Conservation (phyloP, 2,797 vertebrate species). For the Notamacropus eugenii region DNA sequence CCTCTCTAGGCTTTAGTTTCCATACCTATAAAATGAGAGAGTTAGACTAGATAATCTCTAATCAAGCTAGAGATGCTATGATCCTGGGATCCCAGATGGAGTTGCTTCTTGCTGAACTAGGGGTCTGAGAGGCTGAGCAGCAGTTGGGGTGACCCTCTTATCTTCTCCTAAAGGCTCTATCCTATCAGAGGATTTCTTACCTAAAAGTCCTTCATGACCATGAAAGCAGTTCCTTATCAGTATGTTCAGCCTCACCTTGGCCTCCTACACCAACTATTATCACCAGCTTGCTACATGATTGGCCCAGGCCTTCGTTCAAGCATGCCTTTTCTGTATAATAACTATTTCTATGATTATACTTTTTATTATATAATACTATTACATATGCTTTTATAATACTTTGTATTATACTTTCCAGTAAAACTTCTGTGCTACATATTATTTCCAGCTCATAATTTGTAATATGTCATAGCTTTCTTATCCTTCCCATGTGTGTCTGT, state of each 20-base stretch:
- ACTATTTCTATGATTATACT: background rate
- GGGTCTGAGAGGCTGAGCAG: background rate
- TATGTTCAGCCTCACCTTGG: background rate
- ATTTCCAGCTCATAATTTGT: background rate
- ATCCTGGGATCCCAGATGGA: background rate
- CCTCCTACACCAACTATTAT: background rate
- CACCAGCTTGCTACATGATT: background rate
- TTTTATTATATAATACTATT: no score
- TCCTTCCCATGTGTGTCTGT: background rate
- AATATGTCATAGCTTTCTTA: background rate
- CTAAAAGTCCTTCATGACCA: background rate
- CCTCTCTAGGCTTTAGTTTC: background rate
- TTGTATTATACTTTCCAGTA: background rate
- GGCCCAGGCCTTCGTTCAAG: background rate
- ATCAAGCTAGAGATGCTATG: background rate
- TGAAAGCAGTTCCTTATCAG: no score
- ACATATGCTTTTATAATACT: background rate
- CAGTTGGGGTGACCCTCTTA: background rate
- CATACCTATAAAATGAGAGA: background rate
- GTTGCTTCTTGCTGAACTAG: background rate
- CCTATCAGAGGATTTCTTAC: background rate
- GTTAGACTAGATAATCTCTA: background rate
- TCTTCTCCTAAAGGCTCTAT: background rate
- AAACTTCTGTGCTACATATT: background rate
- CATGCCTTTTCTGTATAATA: background rate